Conservation (phyloP, 1,140 invertebrate genomes). For the Spodoptera frugiperda region DNA sequence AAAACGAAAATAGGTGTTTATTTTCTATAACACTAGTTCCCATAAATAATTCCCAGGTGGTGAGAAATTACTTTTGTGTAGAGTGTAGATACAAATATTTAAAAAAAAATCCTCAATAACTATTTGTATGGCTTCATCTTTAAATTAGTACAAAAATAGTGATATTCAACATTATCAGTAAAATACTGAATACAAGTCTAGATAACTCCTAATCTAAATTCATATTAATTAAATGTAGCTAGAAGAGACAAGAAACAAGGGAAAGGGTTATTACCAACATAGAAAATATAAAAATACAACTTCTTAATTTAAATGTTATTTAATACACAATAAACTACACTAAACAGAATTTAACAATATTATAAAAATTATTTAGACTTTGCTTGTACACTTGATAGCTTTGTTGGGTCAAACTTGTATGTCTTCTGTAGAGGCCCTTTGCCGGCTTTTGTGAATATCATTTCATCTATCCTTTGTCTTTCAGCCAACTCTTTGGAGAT, state of each 20-base stretch:
- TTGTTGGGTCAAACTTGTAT: slow-evolving; percentile 94
- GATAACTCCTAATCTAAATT: too few relatives aligned
- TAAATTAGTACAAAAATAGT: too few relatives aligned
- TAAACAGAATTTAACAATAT: slow-evolving; percentile 43
- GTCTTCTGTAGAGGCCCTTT: slow-evolving; percentile 95
- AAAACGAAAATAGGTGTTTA: not conserved
- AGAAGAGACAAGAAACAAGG: too few relatives aligned
- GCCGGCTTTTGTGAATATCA: slow-evolving; percentile 93
- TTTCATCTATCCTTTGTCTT: slow-evolving; percentile 90
- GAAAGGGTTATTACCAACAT: too few relatives aligned
- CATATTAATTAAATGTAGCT: too few relatives aligned
- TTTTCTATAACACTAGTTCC: not conserved
- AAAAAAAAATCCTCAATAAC: too few relatives aligned
- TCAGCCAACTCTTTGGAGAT: slow-evolving; percentile 92
- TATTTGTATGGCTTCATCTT: too few relatives aligned
- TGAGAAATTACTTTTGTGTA: too few relatives aligned
- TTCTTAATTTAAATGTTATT: slow-evolving; percentile 44
- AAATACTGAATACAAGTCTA: too few relatives aligned
- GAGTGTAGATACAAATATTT: too few relatives aligned
- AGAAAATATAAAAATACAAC: not conserved
- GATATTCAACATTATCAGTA: too few relatives aligned
- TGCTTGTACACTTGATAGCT: slow-evolving; percentile 80
- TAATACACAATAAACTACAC: slow-evolving; percentile 55
- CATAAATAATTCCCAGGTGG: too few relatives aligned
- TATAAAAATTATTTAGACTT: slow-evolving; percentile 71